A percentile compares a stretch with the other conserved stretches of the same genome.
Evolutionary conservation across 2,888 invertebrate species (phyloP).

Genomic region (Meghimatium bilineatum): DNA sequence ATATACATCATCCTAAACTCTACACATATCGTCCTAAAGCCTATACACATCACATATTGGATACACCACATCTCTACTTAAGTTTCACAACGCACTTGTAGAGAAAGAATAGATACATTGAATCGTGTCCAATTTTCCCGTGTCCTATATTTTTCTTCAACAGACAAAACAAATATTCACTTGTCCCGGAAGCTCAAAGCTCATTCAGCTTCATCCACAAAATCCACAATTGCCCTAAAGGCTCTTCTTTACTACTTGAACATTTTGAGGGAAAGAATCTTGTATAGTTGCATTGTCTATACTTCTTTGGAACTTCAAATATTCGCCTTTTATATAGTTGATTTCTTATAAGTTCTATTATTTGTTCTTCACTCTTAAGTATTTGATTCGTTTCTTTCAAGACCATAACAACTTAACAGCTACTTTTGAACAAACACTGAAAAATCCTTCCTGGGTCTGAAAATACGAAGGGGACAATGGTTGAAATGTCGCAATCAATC

Average conservation of each 20-base stretch:
- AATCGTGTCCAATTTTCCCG: not conserved
- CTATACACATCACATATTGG: too few relatives aligned
- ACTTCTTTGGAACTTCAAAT: not conserved
- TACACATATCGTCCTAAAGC: too few relatives aligned
- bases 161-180: not conserved
- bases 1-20: too few relatives aligned
- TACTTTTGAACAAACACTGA: constrained; percentile 20
- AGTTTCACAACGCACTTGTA: too few relatives aligned
- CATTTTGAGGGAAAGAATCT: not conserved
- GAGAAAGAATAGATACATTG: not conserved
- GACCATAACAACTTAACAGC: constrained; percentile 18
- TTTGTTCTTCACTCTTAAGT: not conserved
- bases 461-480: constrained; percentile 8
- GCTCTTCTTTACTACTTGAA: not conserved
- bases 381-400: constrained; percentile 23
- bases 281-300: not conserved
- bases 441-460: not conserved
- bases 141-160: not conserved
- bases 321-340: not conserved
- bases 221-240: not conserved
- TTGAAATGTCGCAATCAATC: constrained; percentile 36
- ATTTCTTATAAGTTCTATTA: not conserved
- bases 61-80: too few relatives aligned
- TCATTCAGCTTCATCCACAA: not conserved
- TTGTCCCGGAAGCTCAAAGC: not conserved